Base-by-base conservation (phyloP, 2,888 invertebrate genomes). In the Leuctra nigra region DNA sequence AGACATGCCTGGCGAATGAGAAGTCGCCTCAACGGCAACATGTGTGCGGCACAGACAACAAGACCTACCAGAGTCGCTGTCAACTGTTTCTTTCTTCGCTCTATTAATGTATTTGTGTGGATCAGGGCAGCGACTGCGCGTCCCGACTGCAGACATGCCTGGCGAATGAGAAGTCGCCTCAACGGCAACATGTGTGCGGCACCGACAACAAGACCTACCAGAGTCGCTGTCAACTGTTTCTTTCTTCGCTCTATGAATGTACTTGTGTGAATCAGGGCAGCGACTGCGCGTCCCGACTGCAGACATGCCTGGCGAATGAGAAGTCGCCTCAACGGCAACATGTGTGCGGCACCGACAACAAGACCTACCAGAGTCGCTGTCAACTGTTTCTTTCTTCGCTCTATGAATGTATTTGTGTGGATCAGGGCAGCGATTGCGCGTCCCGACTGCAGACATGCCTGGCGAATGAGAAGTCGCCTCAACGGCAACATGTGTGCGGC, bases 201-300 rank as follows among this genome's bases (percentile, higher is more conserved):
- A 82, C 85, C 23, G 90, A 94, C 69, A 87, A 87, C 14, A 77
- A 84, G 62, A 91, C 91, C 23, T 94, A 94, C 74, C 78, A 83
- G 41, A 85, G 86, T 60, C 78, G 85, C 61, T 94, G 94, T 69
- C 86, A 86, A 63, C 77, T 93, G 62, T 77, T 86, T n/a, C n/a
- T n/a, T n/a, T n/a, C n/a, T n/a, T n/a, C n/a, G n/a, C n/a, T n/a
- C n/a, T n/a, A n/a, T n/a, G n/a, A n/a, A n/a, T n/a, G n/a, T n/a
- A n/a, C n/a, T n/a, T n/a, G n/a, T n/a, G n/a, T n/a, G n/a, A n/a
- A n/a, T n/a, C 24, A 52, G 20, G 23, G 13, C 11, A 7, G 20
- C 6, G 24, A 41, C 41, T 58, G 54, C 50, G 53, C 25, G 4
- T 11, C 23, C 11, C 24, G 55, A 9, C 47, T 55, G 25, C 25